Conservation (phyloP, 2,113 vertebrate species). For the Hippocampus mohnikei region DNA sequence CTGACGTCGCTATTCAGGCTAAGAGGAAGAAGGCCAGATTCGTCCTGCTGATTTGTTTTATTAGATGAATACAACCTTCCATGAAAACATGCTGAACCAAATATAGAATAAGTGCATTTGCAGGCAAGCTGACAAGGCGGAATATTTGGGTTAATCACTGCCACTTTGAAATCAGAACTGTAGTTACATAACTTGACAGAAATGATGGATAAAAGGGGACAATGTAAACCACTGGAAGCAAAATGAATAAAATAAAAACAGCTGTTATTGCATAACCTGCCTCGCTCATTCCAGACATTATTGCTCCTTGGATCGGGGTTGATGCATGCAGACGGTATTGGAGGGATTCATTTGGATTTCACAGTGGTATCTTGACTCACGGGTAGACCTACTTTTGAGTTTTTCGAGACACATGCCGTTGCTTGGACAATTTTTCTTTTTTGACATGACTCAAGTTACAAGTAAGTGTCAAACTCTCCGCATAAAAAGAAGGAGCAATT, state of each 20-base stretch:
- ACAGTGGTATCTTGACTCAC: not conserved
- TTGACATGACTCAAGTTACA: too few relatives aligned
- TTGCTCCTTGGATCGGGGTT: not conserved
- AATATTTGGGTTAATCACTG: constrained; percentile 16
- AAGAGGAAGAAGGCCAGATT: constrained; percentile 27
- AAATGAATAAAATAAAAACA: constrained; percentile 2
- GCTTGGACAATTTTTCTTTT: not conserved
- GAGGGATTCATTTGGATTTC: not conserved
- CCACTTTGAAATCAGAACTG: constrained; percentile 5
- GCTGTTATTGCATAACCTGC: not conserved
- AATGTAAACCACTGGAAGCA: constrained; percentile 4
- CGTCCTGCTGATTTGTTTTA: constrained; percentile 16
- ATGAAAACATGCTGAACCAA: not conserved
- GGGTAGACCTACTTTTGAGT: not conserved
- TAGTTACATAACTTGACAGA: constrained; percentile 17
- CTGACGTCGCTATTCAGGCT: constrained; percentile 36
- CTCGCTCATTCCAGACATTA: constrained; percentile 9
- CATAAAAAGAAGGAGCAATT: too few relatives aligned
- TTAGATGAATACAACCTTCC: not conserved
- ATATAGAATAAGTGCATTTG: constrained; percentile 18
- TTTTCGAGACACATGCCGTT: not conserved
- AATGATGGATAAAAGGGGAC: not conserved
- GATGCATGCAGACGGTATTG: not conserved
- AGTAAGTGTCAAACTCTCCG: too few relatives aligned
- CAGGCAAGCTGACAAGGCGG: constrained; percentile 5